These are phyloP conservation scores for Cantharis lateralis DNA, from an alignment of 2,888 invertebrate species.

Conservation along the genomic window DNA sequence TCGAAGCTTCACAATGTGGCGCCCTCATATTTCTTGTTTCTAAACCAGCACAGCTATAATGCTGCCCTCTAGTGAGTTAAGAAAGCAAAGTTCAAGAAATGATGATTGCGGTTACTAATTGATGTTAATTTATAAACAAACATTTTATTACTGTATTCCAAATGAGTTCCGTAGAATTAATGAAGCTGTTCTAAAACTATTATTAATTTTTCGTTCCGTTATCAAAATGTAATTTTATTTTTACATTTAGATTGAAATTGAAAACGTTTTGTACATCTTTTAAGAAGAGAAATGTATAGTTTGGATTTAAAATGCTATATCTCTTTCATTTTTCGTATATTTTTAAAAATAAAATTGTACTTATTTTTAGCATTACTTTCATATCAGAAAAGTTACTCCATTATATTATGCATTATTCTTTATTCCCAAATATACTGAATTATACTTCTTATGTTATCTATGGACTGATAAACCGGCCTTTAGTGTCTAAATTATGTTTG, in stretches of 20 bases:
- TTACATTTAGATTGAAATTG: not conserved
- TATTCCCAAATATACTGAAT: not conserved
- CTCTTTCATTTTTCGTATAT: not conserved
- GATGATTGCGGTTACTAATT: too few relatives aligned
- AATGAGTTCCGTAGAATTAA: not conserved
- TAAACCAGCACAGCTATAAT: too few relatives aligned
- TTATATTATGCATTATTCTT: not conserved
- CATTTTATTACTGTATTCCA: not conserved
- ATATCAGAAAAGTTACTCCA: not conserved
- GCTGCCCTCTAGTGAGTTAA: too few relatives aligned
- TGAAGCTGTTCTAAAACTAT: not conserved
- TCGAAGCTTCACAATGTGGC: too few relatives aligned
- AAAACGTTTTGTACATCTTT: not conserved
- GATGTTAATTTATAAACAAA: not conserved
- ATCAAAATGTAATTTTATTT: not conserved
- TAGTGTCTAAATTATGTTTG: not conserved
- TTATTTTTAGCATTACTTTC: not conserved
- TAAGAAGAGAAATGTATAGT: not conserved
- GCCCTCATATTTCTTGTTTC: too few relatives aligned
- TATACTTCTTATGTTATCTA: not conserved
- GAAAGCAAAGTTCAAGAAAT: too few relatives aligned
- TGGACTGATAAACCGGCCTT: not conserved
- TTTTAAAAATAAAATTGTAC: not conserved
- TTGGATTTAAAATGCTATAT: not conserved
- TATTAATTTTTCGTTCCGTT: not conserved